Conservation (phyloP, 2,113 vertebrate genomes). For the Bubalus kerabau region DNA sequence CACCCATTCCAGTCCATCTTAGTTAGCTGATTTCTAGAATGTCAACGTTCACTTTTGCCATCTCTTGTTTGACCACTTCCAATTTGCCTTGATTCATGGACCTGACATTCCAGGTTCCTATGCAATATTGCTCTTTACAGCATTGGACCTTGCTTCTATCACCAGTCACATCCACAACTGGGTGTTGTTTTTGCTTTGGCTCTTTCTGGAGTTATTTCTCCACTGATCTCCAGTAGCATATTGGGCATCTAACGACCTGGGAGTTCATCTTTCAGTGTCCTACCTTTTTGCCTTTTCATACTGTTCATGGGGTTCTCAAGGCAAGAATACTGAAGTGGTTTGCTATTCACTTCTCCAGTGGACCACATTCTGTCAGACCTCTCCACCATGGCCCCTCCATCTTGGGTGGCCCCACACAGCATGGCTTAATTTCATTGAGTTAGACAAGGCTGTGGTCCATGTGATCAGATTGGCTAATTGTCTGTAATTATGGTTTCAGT, state of each 20-base stretch:
- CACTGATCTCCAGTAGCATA: not conserved
- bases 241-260: accelerated
- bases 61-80: not conserved
- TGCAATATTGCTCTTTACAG: not conserved
- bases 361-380: not conserved
- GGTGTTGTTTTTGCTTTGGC: not conserved
- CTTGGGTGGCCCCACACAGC: not conserved
- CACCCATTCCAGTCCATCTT: not conserved
- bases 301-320: not conserved
- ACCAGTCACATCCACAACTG: not conserved
- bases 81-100: not conserved
- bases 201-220: not conserved
- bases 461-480: not conserved
- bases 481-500: not conserved
- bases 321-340: not conserved
- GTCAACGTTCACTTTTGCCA: accelerated
- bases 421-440: not conserved
- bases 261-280: not conserved
- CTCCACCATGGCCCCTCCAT: not conserved
- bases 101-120: not conserved
- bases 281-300: not conserved
- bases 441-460: no score
- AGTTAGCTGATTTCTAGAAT: not conserved
- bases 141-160: not conserved
- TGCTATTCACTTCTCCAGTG: not conserved